Evolutionary conservation across 2,888 invertebrate species (phyloP).

Genomic region (Sabatieria punctata): DNA sequence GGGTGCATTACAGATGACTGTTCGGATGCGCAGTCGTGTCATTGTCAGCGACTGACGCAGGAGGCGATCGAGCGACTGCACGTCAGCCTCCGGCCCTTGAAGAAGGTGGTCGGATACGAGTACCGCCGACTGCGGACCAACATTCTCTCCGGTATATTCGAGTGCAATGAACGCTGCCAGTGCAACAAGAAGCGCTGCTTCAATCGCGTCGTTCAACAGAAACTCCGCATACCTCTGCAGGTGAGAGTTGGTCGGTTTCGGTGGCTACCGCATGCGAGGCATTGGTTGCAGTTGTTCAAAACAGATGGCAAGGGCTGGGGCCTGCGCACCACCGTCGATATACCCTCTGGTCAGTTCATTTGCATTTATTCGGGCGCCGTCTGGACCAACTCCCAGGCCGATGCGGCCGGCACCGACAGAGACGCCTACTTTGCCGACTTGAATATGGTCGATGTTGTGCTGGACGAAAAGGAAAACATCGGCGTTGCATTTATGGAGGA

Average conservation of each 20-base stretch:
- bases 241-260: slow-evolving; percentile 10
- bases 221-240: slow-evolving; percentile 40
- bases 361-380: slow-evolving; percentile 87
- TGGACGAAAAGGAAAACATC: slow-evolving; percentile 33
- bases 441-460: slow-evolving; percentile 56
- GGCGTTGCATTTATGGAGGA: no score
- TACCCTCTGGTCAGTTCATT: slow-evolving; percentile 79
- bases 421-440: slow-evolving; percentile 49
- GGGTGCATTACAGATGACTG: slow-evolving; percentile 21
- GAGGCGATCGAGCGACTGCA: slow-evolving; percentile 12
- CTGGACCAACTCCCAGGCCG: slow-evolving; percentile 51
- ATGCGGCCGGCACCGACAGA: background rate
- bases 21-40: slow-evolving; percentile 17
- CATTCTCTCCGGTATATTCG: slow-evolving; percentile 64
- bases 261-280: slow-evolving; percentile 8
- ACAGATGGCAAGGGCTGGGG: slow-evolving; percentile 83
- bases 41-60: slow-evolving; percentile 22
- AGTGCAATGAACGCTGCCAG: slow-evolving; percentile 68
- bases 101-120: slow-evolving; percentile 48
- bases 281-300: slow-evolving; percentile 65
- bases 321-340: slow-evolving; percentile 76
- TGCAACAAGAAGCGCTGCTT: slow-evolving; percentile 61
- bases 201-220: slow-evolving; percentile 86
- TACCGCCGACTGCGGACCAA: slow-evolving; percentile 55
- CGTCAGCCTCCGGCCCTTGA: slow-evolving; percentile 10